Conservation (phyloP, 2,888 invertebrate genomes). For the Stomorhina lunata region DNA sequence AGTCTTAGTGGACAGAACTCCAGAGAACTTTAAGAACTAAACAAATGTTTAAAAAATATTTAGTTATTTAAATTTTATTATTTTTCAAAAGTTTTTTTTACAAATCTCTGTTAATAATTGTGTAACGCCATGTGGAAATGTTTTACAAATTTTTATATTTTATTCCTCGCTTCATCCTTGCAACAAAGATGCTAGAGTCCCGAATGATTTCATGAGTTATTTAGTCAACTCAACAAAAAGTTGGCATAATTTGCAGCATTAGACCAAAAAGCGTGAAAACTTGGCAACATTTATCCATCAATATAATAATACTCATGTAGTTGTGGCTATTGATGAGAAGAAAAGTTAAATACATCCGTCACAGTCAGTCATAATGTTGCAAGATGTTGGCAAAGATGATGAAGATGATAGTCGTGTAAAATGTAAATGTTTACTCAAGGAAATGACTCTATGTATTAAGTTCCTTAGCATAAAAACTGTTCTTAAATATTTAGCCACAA, state of each 20-base stretch:
- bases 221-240: neutral
- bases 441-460: conserved; percentile 24
- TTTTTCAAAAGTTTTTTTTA: neutral
- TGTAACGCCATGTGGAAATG: conserved; percentile 11
- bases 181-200: neutral
- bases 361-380: conserved; percentile 43
- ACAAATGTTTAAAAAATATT: too few relatives aligned
- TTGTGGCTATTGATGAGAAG: conserved; percentile 20
- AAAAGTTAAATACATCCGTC: conserved; percentile 48
- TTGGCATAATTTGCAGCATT: conserved; percentile 6
- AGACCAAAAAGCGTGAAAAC: conserved; percentile 38
- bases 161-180: neutral
- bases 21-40: neutral
- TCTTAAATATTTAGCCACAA: too few relatives aligned
- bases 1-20: neutral
- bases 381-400: too few relatives aligned
- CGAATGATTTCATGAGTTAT: neutral
- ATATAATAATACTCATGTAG: neutral
- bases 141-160: neutral
- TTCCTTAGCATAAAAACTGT: conserved; percentile 30
- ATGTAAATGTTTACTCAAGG: conserved; percentile 48
- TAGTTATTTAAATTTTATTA: neutral
- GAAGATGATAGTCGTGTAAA: conserved; percentile 38
- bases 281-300: conserved; percentile 10
- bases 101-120: neutral